phyloP scores from a whole-genome alignment of 92 coral and sea anemone species.

The Actinernus sp. region DNA sequence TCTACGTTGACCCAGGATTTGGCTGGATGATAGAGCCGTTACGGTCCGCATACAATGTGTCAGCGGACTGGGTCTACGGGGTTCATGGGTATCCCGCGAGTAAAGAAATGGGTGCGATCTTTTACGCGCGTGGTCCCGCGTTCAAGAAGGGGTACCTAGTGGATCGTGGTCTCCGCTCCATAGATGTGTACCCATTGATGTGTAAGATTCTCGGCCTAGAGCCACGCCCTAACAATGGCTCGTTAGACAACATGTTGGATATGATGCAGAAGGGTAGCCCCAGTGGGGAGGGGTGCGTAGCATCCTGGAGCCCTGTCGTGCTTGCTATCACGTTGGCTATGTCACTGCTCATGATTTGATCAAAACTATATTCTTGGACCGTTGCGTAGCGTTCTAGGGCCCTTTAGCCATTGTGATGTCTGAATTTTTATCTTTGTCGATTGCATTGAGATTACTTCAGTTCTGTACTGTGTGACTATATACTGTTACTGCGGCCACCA shows the following conservation, averaged over 20 bases:
- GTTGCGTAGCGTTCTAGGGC: no score
- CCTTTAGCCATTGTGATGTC: no score
- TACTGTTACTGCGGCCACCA: no score
- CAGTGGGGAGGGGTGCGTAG: conserved; percentile 1
- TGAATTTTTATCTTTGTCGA: no score
- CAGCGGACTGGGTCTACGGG: conserved; percentile 38
- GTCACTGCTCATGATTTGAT: no score
- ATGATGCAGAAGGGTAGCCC: conserved; percentile 19
- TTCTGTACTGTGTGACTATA: no score
- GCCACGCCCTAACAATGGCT: conserved; percentile 72
- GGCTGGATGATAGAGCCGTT: conserved; percentile 42
- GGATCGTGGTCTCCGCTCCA: conserved; percentile 14
- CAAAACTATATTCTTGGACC: neutral
- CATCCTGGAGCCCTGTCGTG: no score
- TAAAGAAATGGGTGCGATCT: conserved; percentile 27
- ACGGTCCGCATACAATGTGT: conserved; percentile 13
- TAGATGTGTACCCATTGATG: conserved; percentile 73
- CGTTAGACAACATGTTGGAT: conserved; percentile 39
- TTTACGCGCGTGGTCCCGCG: conserved; percentile 71
- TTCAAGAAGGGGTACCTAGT: conserved; percentile 46
- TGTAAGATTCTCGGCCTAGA: conserved; percentile 61
- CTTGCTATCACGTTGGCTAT: no score
- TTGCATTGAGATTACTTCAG: no score
- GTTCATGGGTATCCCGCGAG: conserved; percentile 57
- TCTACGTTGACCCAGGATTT: conserved; percentile 47